Evolutionary conservation across 1,140 invertebrate species (phyloP), one percentile per base, ranked within the genome.

Genomic region (Drosophila parvula): DNA sequence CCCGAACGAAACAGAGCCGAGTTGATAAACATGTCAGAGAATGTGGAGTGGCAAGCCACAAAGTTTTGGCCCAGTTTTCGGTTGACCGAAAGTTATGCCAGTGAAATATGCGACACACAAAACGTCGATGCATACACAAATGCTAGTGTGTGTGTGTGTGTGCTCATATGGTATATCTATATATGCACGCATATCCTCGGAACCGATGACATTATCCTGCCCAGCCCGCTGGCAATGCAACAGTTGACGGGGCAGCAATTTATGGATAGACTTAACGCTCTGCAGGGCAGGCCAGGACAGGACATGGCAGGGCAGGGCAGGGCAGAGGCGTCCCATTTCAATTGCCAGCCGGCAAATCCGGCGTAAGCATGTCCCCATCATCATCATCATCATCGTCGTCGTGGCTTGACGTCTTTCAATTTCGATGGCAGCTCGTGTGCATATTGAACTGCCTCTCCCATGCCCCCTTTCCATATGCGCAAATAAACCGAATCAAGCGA

Each of bases 401-500:
- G 34, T 55, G 18, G 51, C 36, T 50, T 73, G 69, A 36, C 53
- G 74, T 78, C 64, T 78, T 77, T 78, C 74, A 78, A 78, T 78
- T 78, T 78, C 51, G 64, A 55, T 60, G 41, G 56, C 43, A 77
- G 60, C 36, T 59, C 62, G 47, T 76, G 63, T 59, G 62, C 53
- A 77, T 59, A 76, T 65, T 51, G 51, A 48, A 50, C 45, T 18
- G 48, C 38, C 56, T 28, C 51, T 30, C 53, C 36, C 43, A 14
- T n/a, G 28, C 62, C 18, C 34, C 28, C 30, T 41, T 45, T 86
- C 48, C 83, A 88, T 89, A 88, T 83, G 71, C 41, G 81, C 80
- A 89, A 84, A 88, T 88, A 88, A 89, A 89, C 80, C 80, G 84
- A 89, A 89, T 88, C 84, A 88, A 89, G 80, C 84, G 84, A 80